These are phyloP conservation scores for Epinephelus awoara DNA, from an alignment of 2,797 vertebrate genomes.

Conservation along the genomic window DNA sequence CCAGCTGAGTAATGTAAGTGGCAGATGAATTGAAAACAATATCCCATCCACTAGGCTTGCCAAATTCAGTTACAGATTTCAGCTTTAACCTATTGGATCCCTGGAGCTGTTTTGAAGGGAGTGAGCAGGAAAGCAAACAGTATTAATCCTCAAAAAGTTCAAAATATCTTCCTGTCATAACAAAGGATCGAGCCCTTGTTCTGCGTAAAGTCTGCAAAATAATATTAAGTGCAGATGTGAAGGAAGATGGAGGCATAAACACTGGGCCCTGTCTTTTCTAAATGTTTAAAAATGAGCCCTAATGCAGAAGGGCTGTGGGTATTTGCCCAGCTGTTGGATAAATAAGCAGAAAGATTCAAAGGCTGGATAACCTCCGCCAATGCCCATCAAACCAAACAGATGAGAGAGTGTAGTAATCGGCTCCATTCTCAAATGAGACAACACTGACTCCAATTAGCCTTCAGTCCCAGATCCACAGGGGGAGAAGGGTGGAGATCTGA, in stretches of 20 bases:
- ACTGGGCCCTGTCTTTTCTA: constrained; percentile 82
- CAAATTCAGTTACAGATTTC: constrained; percentile 76
- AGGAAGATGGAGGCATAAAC: constrained; percentile 84
- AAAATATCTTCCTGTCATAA: constrained; percentile 86
- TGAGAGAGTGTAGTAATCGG: constrained; percentile 68
- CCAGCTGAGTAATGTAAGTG: constrained; percentile 77
- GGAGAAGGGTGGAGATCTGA: constrained; percentile 30
- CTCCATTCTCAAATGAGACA: constrained; percentile 60
- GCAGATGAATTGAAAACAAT: constrained; percentile 82
- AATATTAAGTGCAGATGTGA: constrained; percentile 87
- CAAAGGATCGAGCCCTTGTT: constrained; percentile 83
- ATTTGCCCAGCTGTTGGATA: constrained; percentile 86
- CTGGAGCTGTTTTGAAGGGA: constrained; percentile 79
- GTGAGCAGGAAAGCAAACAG: constrained; percentile 84
- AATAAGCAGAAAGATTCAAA: constrained; percentile 84
- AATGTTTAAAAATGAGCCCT: constrained; percentile 86
- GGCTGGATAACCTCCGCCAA: constrained; percentile 78
- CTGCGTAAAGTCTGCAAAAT: constrained; percentile 80
- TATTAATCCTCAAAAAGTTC: constrained; percentile 86
- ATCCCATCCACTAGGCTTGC: constrained; percentile 63
- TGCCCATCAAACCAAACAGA: constrained; percentile 83
- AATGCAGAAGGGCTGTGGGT: constrained; percentile 85
- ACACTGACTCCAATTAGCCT: constrained; percentile 74
- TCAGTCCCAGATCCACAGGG: constrained; percentile 39
- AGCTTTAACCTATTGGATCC: constrained; percentile 72